Conservation (phyloP, 2,888 invertebrate species). For the Cremastobaeus sp. region DNA sequence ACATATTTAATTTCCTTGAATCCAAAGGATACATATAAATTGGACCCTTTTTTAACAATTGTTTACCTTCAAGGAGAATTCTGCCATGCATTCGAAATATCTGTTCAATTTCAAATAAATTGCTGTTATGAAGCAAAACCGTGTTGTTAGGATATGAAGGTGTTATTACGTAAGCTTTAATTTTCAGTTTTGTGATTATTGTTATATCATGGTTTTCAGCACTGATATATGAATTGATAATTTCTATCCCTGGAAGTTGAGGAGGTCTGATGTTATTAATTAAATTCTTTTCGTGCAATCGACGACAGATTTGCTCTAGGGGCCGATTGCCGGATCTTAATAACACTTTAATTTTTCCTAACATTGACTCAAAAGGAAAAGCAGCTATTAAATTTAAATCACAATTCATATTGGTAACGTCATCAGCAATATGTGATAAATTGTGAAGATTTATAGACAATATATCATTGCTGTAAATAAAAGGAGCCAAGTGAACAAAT, state of each 20-base stretch:
- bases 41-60: background rate
- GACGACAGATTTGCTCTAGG: background rate
- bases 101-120: background rate
- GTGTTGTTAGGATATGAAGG: background rate
- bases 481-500: background rate
- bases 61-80: background rate
- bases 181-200: background rate
- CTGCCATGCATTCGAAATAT: background rate
- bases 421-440: constrained; percentile 7
- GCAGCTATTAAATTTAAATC: constrained; percentile 1
- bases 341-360: background rate
- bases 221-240: background rate
- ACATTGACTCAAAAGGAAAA: constrained; percentile 1
- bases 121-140: background rate
- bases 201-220: too few species aligned
- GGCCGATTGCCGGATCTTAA: constrained; percentile 10
- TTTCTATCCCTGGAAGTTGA: background rate
- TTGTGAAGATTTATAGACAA: background rate
- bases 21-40: background rate
- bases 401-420: constrained; percentile 4
- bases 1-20: background rate
- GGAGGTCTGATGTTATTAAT: background rate
- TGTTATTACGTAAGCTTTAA: background rate
- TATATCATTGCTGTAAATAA: background rate
- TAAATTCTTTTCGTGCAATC: background rate